These are phyloP conservation scores for Drosophila ogumai DNA, from an alignment of 1,140 invertebrate genomes.

Conservation along the genomic window DNA sequence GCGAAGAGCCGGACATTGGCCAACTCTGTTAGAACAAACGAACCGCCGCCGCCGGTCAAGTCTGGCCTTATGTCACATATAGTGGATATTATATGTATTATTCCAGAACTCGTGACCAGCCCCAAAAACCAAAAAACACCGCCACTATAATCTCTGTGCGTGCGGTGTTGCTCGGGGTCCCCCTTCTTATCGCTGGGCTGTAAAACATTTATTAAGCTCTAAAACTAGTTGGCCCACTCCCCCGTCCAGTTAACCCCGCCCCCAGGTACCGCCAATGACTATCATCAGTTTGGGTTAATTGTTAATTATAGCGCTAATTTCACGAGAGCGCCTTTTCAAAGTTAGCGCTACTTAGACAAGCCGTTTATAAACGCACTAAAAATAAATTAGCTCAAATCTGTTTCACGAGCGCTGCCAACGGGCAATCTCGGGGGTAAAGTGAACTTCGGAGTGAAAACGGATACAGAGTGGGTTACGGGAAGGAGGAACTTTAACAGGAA, in stretches of 20 bases:
- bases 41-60: slow-evolving; percentile 13
- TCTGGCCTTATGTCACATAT: slow-evolving; percentile 1
- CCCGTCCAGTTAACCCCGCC: slow-evolving; percentile 6
- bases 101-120: slow-evolving; percentile 36
- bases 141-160: slow-evolving; percentile 29
- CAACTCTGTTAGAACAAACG: slow-evolving; percentile 32
- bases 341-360: slow-evolving; percentile 76
- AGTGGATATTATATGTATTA: slow-evolving; percentile 28
- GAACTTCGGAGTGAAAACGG: background rate
- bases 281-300: slow-evolving; percentile 52
- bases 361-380: slow-evolving; percentile 76
- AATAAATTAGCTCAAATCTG: slow-evolving; percentile 74
- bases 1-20: slow-evolving; percentile 16
- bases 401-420: slow-evolving; percentile 10
- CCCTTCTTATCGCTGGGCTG: slow-evolving; percentile 49
- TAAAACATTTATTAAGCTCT: slow-evolving; percentile 62
- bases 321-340: slow-evolving; percentile 48
- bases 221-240: slow-evolving; percentile 45
- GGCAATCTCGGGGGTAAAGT: background rate
- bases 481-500: background rate
- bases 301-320: slow-evolving; percentile 81
- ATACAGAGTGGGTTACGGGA: background rate
- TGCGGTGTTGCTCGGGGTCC: slow-evolving; percentile 20
- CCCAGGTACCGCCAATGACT: slow-evolving; percentile 19
- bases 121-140: slow-evolving; percentile 30